Base-by-base conservation (phyloP, 2,113 vertebrate genomes). In the Phoxinus phoxinus region DNA sequence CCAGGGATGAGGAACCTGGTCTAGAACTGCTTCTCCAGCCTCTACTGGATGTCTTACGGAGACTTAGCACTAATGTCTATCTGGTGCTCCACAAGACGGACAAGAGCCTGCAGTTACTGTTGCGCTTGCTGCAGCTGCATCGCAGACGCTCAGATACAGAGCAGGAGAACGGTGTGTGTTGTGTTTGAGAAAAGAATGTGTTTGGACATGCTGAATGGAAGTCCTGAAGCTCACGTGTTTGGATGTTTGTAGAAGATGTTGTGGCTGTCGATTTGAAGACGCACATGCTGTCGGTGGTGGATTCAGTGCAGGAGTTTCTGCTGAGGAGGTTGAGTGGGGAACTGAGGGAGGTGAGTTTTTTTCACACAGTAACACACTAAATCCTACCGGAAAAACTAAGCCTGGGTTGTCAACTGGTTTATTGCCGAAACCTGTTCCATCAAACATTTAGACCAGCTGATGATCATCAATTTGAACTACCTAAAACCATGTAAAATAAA, bases 31-130 rank as follows among this genome's bases (percentile, higher is more conserved):
- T 98, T 84, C 90, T 99, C 81, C 93, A 93, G 85, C 97, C 97
- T 37, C 94, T 99, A 80, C 91, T 97, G 93, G 96, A 97, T 87
- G 94, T 95, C 53, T 94, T 99, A 84, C 92, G 92, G 91, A 95
- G 95, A 93, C 91, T 98, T 81, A 93, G 95, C 88, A 96, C 96
- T 88, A 97, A 96, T 81, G 95, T 95, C 85, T 99, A 99, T 94
- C 90, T 98, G 91, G 95, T 97, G 65, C 86, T 95, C 86, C 91
- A 92, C 71, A 98, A 96, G 95, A 90, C 95, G 3, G 97, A 99
- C 93, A 95, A 95, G 94, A 96, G 96, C 93, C 95, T 99, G 85
- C 97, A 99, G 94, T 90, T 99, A 65, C 84, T 97, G 89, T 89
- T 97, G 87, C 92, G 91, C 84, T 91, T 99, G 88, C 81, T 98